These are phyloP conservation scores for Goniozus legneri DNA, from an alignment of 1,140 invertebrate species.

Conservation along the genomic window DNA sequence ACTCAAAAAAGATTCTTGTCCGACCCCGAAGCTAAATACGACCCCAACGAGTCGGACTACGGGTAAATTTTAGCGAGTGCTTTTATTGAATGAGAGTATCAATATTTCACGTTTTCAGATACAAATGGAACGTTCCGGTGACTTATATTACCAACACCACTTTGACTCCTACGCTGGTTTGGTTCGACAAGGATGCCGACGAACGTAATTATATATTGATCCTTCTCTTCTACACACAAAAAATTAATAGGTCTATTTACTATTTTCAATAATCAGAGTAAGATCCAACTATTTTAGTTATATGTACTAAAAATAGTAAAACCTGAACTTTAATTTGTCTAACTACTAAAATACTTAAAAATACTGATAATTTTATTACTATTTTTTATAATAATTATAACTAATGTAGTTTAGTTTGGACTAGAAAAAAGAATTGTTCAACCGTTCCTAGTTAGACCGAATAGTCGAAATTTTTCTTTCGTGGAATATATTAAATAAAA, in stretches of 20 bases:
- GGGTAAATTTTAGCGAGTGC: conserved; percentile 48
- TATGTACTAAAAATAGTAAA: too few species aligned
- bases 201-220: conserved; percentile 57
- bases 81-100: conserved; percentile 1
- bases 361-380: too few species aligned
- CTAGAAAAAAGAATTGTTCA: too few species aligned
- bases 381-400: too few species aligned
- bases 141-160: conserved; percentile 67
- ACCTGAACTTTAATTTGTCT: too few species aligned
- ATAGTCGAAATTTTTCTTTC: too few species aligned
- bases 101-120: conserved; percentile 52
- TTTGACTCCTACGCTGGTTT: conserved; percentile 48
- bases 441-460: too few species aligned
- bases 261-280: too few species aligned
- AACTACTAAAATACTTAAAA: too few species aligned
- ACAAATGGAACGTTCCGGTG: conserved; percentile 81
- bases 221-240: neutral
- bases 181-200: conserved; percentile 60
- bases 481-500: neutral
- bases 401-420: too few species aligned
- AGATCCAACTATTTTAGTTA: too few species aligned
- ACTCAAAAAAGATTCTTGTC: conserved; percentile 72
- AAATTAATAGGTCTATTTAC: too few species aligned
- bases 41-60: conserved; percentile 57
- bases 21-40: conserved; percentile 58